Evolutionary conservation across 2,888 invertebrate species (phyloP).

Genomic region (Xestoiulus laeticollis): DNA sequence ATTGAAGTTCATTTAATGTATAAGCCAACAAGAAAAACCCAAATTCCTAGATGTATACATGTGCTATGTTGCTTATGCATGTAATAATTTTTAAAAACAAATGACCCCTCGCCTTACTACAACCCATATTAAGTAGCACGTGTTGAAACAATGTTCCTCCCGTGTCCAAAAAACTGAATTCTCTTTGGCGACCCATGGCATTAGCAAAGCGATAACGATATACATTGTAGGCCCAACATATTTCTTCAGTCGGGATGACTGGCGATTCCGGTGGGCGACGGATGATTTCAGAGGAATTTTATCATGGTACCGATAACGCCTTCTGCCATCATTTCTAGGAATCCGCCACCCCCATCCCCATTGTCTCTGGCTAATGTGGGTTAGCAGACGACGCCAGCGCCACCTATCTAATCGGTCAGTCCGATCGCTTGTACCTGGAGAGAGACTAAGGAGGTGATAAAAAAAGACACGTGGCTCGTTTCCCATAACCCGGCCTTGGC

Average conservation of each 20-base stretch:
- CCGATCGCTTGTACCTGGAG: neutral
- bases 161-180: neutral
- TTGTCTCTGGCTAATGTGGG: neutral
- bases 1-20: too few relatives aligned
- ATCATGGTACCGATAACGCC: neutral
- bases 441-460: neutral
- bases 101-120: too few relatives aligned
- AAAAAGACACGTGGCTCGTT: neutral
- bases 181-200: neutral
- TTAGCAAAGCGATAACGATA: neutral
- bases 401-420: neutral
- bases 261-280: neutral
- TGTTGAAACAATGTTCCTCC: neutral
- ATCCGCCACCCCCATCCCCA: neutral
- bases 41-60: too few relatives aligned
- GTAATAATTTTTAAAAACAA: too few relatives aligned
- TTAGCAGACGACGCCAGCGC: neutral
- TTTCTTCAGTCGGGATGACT: neutral
- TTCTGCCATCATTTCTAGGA: neutral
- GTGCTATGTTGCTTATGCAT: too few relatives aligned
- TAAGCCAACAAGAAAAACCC: too few relatives aligned
- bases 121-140: neutral
- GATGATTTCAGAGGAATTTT: neutral
- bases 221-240: neutral
- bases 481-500: neutral